Percentiles rank a stretch among this genome's conserved stretches.
phyloP scores from a whole-genome alignment of 2,888 invertebrate species.

The Zaprionus bogoriensis region DNA sequence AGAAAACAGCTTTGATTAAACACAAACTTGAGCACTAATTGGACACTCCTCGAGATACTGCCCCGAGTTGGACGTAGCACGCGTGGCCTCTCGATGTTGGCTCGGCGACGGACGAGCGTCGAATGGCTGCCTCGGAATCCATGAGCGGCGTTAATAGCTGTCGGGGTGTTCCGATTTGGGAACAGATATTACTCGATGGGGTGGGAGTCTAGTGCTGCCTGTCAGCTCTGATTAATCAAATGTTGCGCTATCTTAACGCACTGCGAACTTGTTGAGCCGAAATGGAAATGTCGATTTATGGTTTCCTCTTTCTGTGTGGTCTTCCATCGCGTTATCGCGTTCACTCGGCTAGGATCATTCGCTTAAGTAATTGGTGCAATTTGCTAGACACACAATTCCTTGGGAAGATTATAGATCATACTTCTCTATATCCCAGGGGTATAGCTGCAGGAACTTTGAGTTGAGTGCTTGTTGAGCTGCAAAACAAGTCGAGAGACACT shows the following conservation, averaged over 20 bases:
- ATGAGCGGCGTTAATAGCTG: constrained; percentile 16
- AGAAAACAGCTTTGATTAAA: constrained; percentile 21
- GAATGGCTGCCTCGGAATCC: constrained; percentile 20
- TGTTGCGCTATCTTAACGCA: not conserved
- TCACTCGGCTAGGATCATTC: not conserved
- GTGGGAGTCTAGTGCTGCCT: not conserved
- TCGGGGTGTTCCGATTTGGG: not conserved
- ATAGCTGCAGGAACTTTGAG: too few relatives aligned
- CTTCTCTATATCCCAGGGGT: too few relatives aligned
- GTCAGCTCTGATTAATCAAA: not conserved
- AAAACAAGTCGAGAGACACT: too few relatives aligned
- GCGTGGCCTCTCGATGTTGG: constrained; percentile 29
- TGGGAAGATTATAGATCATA: too few relatives aligned
- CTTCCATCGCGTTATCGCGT: not conserved
- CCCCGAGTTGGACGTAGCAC: constrained; percentile 38
- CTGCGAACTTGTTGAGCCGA: not conserved
- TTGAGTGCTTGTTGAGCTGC: too few relatives aligned
- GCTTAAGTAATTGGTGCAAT: not conserved
- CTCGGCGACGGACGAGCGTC: constrained; percentile 20
- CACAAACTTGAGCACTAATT: constrained; percentile 15
- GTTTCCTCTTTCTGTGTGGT: not conserved
- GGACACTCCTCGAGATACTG: too few relatives aligned
- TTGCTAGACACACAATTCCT: too few relatives aligned
- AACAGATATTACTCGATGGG: not conserved
- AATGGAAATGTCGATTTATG: not conserved